Base-by-base conservation (phyloP, 1,140 invertebrate species). In the Dendroctonus valens region DNA sequence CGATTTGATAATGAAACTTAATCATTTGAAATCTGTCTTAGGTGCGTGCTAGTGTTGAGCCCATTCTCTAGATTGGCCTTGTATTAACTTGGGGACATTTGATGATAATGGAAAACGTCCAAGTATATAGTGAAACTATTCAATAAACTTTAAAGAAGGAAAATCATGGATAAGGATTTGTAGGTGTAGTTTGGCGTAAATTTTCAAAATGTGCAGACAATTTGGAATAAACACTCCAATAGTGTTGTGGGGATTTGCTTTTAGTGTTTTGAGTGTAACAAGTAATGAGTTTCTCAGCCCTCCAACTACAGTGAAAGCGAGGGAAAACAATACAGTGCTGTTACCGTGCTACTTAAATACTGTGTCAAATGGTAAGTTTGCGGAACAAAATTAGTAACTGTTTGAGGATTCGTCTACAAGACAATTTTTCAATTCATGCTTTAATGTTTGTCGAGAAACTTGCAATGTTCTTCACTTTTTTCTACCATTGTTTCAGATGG, bases 261-360 rank as follows among this genome's bases (percentile, higher is more conserved):
- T 58, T 40, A 51, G 50, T 59, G 54, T 59, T 41, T 41, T 14
- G 11, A 69, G 48, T 59, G 64, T 53, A 7, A 51, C 53, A 26
- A 65, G 59, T 7, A 65, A 60, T n/a, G 74, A 77, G 12, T 83
- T 84, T 72, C 81, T 84, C 69, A 87, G 85, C 78, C 79, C 84
- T 11, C 85, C 89, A 0, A 88, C 87, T 2, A 88, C 84, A n/a
- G 85, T 91, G 7, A 90, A 89, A 75, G 86, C 84, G 6, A 85
- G 83, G 58, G 87, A 90, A 76, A 90, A 90, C 75, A 86, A 90
- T 60, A 89, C 86, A 0, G 87, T 91, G 2, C 70, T 89, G 26
- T 73, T 92, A 57, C 90, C 91, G 0, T 92, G 90, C 75, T 85
- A 88, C 75, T 79, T 86, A 51, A 80, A 85, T 50, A 82, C 83